phyloP scores from a whole-genome alignment of 2,888 invertebrate species.

The Cotesia congregata region DNA sequence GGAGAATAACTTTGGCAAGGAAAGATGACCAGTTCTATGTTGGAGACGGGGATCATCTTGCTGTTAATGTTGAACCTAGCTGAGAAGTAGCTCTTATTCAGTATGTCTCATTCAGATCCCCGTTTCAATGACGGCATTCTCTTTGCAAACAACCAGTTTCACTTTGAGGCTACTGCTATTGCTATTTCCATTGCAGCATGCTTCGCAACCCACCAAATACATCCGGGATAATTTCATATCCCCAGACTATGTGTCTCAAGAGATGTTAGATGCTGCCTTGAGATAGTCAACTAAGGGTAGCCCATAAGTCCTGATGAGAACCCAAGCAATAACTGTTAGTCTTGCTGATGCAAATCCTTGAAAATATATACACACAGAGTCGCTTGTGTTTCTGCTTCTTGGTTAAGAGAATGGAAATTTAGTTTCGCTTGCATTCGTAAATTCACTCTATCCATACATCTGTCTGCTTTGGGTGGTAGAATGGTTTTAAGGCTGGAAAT shows the following conservation, averaged over 20 bases:
- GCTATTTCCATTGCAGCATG: conserved; percentile 27
- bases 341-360: conserved; percentile 43
- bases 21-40: conserved; percentile 46
- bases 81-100: no score
- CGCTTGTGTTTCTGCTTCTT: conserved; percentile 14
- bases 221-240: conserved; percentile 42
- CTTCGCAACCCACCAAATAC: conserved; percentile 41
- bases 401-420: conserved; percentile 38
- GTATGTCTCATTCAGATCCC: no score
- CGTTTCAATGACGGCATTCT: conserved; percentile 44
- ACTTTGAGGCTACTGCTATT: conserved; percentile 39
- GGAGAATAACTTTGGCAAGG: conserved; percentile 44
- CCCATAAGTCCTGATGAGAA: conserved; percentile 44
- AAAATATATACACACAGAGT: conserved; percentile 40
- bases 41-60: conserved; percentile 12
- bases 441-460: conserved; percentile 39
- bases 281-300: conserved; percentile 36
- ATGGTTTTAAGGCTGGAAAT: not conserved
- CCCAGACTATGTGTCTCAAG: conserved; percentile 40
- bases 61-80: not conserved
- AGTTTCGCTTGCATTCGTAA: conserved; percentile 42
- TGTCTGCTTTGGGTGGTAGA: conserved; percentile 27
- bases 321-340: conserved; percentile 43
- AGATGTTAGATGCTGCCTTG: conserved; percentile 31
- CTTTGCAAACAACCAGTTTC: conserved; percentile 45